Conservation (phyloP, 2,113 vertebrate genomes). For the Percina caprodes region DNA sequence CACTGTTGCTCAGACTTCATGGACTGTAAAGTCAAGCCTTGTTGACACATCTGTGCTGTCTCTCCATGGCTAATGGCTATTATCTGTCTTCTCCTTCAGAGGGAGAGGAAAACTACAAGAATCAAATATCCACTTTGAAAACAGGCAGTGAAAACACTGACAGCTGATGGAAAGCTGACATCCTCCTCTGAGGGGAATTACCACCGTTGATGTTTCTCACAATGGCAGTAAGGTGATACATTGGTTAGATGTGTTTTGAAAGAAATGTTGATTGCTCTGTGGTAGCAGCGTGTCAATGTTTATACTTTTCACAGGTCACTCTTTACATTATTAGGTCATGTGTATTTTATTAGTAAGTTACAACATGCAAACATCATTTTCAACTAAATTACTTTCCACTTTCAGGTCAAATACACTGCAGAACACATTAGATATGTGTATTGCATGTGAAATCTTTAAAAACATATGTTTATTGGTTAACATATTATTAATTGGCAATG, state of each 20-base stretch:
- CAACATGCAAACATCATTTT: constrained; percentile 4
- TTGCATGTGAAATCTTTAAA: not conserved
- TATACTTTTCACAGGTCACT: constrained; percentile 38
- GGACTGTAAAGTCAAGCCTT: constrained; percentile 79
- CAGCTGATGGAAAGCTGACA: constrained; percentile 66
- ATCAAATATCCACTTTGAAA: constrained; percentile 68
- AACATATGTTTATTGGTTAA: not conserved
- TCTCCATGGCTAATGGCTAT: constrained; percentile 78
- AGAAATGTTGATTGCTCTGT: constrained; percentile 44
- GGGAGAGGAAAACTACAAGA: constrained; percentile 62
- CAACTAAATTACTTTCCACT: not conserved
- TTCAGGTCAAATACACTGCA: not conserved
- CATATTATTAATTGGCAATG: not conserved
- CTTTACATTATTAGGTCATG: not conserved
- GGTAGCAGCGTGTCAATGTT: constrained; percentile 37
- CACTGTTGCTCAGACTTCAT: constrained; percentile 74
- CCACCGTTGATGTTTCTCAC: constrained; percentile 56
- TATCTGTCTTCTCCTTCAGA: constrained; percentile 76
- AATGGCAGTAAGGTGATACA: constrained; percentile 47
- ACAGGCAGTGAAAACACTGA: constrained; percentile 61
- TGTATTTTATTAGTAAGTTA: not conserved
- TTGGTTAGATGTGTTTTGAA: constrained; percentile 32
- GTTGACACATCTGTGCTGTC: constrained; percentile 79
- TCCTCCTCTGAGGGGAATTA: constrained; percentile 44
- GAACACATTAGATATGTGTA: not conserved